Conservation (phyloP, 53 echinoderm and acorn worm genomes). For the Actinopyga echinites region DNA sequence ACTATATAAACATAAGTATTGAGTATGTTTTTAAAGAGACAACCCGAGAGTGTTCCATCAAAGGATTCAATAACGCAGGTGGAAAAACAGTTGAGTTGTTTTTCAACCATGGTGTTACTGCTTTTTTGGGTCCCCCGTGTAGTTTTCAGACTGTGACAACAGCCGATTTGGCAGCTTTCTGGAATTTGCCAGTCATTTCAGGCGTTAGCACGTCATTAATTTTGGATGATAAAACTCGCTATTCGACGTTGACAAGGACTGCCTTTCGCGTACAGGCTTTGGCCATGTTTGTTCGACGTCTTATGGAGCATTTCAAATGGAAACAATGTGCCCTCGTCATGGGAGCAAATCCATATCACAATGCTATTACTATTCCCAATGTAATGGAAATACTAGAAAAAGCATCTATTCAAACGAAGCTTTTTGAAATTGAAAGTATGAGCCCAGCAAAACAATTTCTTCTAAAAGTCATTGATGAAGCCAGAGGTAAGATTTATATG, state of each 20-base stretch:
- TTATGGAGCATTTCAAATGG: constrained; percentile 56
- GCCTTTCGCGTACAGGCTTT: constrained; percentile 30
- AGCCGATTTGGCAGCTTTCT: constrained; percentile 54
- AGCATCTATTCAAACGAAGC: no score
- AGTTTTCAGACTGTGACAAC: constrained; percentile 43
- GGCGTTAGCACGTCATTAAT: constrained; percentile 42
- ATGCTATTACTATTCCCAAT: no score
- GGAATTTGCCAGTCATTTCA: constrained; percentile 66
- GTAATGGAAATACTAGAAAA: no score
- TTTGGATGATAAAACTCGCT: constrained; percentile 51
- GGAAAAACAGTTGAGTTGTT: constrained; percentile 35
- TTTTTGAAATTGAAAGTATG: no score
- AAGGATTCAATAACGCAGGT: constrained; percentile 25
- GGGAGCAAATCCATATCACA: no score
- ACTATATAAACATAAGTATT: neutral
- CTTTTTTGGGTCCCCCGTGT: constrained; percentile 59
- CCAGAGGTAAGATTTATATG: no score
- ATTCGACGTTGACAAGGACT: constrained; percentile 59
- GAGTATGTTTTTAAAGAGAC: neutral
- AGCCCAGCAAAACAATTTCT: no score
- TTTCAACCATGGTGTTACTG: constrained; percentile 3
- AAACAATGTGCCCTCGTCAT: neutral
- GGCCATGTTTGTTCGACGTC: constrained; percentile 27
- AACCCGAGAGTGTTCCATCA: neutral
- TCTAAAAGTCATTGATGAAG: no score